These are phyloP conservation scores for Gonatopus flavifemur DNA, from an alignment of 1,140 invertebrate species.

Conservation along the genomic window DNA sequence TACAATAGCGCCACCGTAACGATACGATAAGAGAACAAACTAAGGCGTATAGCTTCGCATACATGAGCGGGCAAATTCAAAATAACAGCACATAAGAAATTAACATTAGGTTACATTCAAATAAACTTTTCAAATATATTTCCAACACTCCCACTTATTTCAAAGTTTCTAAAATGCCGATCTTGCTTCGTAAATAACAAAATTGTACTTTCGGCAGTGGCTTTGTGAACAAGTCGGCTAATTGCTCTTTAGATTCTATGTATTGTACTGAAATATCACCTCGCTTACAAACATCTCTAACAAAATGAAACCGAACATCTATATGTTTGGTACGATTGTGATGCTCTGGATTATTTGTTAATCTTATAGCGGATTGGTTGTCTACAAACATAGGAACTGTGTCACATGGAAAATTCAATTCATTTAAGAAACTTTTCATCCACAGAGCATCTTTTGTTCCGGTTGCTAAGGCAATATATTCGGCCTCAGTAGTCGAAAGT, in stretches of 20 bases:
- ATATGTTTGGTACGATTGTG: background rate
- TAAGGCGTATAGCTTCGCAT: too few relatives aligned
- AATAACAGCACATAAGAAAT: too few relatives aligned
- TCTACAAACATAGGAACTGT: background rate
- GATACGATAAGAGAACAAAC: too few relatives aligned
- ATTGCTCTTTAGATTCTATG: background rate
- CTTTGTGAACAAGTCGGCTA: background rate
- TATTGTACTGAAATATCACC: background rate
- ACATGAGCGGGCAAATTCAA: too few relatives aligned
- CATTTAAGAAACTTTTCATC: background rate
- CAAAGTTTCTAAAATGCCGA: background rate
- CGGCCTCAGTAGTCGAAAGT: background rate
- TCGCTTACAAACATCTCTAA: background rate
- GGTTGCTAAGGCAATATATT: slow-evolving; percentile 6
- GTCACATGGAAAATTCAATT: background rate
- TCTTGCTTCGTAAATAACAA: background rate
- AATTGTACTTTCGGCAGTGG: background rate
- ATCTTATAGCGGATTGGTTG: background rate
- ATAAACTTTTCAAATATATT: too few relatives aligned
- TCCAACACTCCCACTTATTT: too few relatives aligned
- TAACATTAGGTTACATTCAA: too few relatives aligned
- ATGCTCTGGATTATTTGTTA: background rate
- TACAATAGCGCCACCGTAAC: too few relatives aligned
- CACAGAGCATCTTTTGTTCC: slow-evolving; percentile 5
- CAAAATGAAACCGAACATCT: background rate